Base-by-base conservation (phyloP, 2,113 vertebrate genomes). In the Osmerus mordax region DNA sequence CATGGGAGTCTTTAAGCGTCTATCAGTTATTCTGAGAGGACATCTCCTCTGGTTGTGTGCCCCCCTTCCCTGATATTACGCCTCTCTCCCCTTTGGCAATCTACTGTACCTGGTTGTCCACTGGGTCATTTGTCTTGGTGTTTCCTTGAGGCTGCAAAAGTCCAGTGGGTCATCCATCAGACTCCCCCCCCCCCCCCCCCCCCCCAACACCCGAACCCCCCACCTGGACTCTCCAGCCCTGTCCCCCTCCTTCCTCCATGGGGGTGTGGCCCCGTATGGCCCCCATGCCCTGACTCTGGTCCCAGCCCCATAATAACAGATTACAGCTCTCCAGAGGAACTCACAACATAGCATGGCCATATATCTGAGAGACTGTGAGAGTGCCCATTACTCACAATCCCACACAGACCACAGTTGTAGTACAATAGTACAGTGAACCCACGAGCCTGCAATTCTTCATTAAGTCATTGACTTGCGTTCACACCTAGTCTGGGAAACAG, bases 101-200 rank as follows among this genome's bases (percentile, higher is more conserved):
- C 70, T 68, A n/a, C 32, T 67, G 82, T 81, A 70, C n/a, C 3
- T 23, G 16, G 55, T 73, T 63, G 47, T 85, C 78, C 53, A 72
- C 61, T 58, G 69, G 52, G 64, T 69, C 78, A 87, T 87, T 87
- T 80, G 75, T 83, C 82, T 84, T 75, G 47, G 71, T 83, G 75
- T 70, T 78, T 72, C 68, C 74, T 76, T 21, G 75, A 77, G 78
- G 70, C 80, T 77, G 82, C 74, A 79, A 66, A 70, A 83, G 81
- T 84, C 77, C 86, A 82, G 74, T 68, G 71, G 74, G 80, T 79
- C 87, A 89, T 90, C 77, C 79, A 89, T 89, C 85, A 90, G 76
- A 78, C 70, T n/a, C n/a, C n/a, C n/a, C n/a, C n/a, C n/a, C n/a
- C n/a, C 71, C 81, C 52, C 65, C 61, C 77, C 74, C 79, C 74